A percentile compares a stretch with the other conserved stretches of the same genome.
These are phyloP conservation scores for Chaetogeoica ovagalla DNA, from an alignment of 2,888 invertebrate species.

Conservation along the genomic window DNA sequence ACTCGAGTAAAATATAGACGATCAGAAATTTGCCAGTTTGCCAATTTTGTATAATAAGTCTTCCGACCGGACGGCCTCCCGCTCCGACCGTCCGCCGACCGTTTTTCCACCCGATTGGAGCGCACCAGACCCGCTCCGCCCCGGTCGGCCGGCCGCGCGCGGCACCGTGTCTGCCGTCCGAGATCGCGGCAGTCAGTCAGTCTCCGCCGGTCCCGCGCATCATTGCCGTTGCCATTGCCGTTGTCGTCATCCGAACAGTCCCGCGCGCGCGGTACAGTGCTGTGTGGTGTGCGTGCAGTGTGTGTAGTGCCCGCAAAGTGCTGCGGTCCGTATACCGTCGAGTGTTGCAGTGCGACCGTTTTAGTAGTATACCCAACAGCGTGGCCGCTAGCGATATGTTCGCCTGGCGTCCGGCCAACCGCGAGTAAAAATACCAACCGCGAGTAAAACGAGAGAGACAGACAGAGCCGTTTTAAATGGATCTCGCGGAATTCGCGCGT, in stretches of 20 bases:
- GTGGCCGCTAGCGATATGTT: constrained; percentile 8
- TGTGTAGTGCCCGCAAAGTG: neutral
- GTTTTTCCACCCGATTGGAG: constrained; percentile 52
- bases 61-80: neutral
- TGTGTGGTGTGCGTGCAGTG: constrained; percentile 17
- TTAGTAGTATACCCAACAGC: too few relatives aligned
- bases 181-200: constrained; percentile 53
- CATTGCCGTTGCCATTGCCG: constrained; percentile 19
- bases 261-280: neutral
- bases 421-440: constrained; percentile 10
- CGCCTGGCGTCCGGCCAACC: constrained; percentile 24
- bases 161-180: constrained; percentile 51
- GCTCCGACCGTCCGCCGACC: constrained; percentile 15
- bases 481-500: too few relatives aligned
- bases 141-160: constrained; percentile 32
- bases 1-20: neutral
- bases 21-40: constrained; percentile 29
- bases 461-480: neutral
- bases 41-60: constrained; percentile 20
- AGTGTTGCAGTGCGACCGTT: neutral
- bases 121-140: constrained; percentile 52
- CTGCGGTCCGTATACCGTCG: too few relatives aligned
- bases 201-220: constrained; percentile 46
- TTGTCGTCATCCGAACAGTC: constrained; percentile 10
- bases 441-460: neutral